Evolutionary conservation across 2,888 invertebrate species (phyloP), one percentile per base, ranked within the genome.

Genomic region (Anoplius nigerrimus): DNA sequence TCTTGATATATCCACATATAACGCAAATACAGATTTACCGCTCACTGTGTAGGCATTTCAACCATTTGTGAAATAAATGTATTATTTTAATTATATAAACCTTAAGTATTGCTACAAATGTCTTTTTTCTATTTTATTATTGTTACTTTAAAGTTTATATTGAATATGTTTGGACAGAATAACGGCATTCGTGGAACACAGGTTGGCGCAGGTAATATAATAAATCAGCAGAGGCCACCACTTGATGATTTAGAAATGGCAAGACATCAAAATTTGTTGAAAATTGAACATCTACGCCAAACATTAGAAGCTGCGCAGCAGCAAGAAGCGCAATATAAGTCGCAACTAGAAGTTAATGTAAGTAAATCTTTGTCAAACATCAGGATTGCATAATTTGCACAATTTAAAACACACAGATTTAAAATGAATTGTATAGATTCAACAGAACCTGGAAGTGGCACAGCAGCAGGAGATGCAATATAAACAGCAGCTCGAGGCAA

Each of bases 401-500:
- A n/a, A 42, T 16, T 2, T 43, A n/a, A 34, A 43, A 22, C 0
- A 55, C 24, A 24, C 27, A 27, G 16, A 56, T n/a, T 18, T 18
- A 24, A 24, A 24, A 24, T 24, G 24, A 24, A 24, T 20, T 56
- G 71, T 72, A 42, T 90, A 92, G 85, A 89, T 92, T 74, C 92
- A 92, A 81, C 92, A 93, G 83, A 91, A 91, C 69, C 89, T 94
- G 60, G 94, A 95, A 82, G 92, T 93, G 8, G 94, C 95, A 0
- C 95, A 95, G 83, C 94, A 94, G 76, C 94, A 94, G 79, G 95
- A 95, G 82, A 93, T 94, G 88, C 95, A 95, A 76, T 95, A 93
- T 84, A 95, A 95, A 82, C 90, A 91, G 78, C 92, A 93, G 80
- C 86, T 94, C 53, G 94, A 94, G 90, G 94, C 93, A 71, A 90